Evolutionary conservation across 2,113 vertebrate genomes (phyloP).

Genomic region (Rhombomys opimus): DNA sequence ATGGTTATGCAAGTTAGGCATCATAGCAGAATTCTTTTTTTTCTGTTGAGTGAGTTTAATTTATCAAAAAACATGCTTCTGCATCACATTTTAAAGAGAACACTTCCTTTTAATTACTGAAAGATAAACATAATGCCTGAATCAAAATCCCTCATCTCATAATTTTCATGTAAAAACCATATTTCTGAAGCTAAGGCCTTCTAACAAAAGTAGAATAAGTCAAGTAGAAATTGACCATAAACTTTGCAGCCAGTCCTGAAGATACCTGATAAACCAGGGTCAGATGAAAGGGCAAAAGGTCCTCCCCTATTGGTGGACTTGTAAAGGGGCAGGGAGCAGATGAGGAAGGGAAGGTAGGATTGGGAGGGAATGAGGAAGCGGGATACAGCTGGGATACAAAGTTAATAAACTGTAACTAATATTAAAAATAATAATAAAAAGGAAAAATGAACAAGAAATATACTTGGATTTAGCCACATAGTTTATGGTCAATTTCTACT

Average conservation of each 20-base stretch:
- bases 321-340: too few species aligned
- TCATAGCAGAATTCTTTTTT: background rate
- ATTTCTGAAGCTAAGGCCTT: background rate
- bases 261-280: too few species aligned
- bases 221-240: background rate
- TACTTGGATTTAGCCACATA: too few species aligned
- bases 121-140: background rate
- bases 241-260: background rate
- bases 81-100: background rate
- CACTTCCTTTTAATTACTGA: background rate
- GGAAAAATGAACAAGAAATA: too few species aligned
- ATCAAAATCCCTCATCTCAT: background rate
- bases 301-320: too few species aligned
- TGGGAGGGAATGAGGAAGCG: too few species aligned
- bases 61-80: background rate
- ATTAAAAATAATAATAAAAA: too few species aligned
- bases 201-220: background rate
- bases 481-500: too few species aligned
- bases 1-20: background rate
- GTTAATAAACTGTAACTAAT: too few species aligned
- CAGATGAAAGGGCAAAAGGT: too few species aligned
- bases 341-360: too few species aligned
- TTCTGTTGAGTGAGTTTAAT: constrained; percentile 24
- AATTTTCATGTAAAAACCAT: constrained; percentile 8
- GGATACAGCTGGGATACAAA: too few species aligned